phyloP scores from a whole-genome alignment of 2,888 invertebrate species.

The Loripinus fragilis region DNA sequence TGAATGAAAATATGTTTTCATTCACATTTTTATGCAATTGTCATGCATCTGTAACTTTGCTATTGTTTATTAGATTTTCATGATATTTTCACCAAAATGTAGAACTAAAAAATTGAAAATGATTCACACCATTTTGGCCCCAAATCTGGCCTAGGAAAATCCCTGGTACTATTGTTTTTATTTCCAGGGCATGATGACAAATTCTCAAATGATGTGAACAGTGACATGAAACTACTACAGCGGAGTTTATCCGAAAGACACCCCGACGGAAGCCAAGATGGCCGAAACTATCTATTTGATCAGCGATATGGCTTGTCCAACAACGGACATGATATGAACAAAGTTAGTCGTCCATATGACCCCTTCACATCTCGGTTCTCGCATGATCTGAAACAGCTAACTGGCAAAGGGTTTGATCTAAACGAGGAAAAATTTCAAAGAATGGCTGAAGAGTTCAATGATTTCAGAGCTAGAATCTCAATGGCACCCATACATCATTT shows the following conservation, averaged over 20 bases:
- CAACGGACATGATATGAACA: conserved; percentile 54
- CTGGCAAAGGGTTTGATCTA: conserved; percentile 54
- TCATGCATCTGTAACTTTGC: too few relatives aligned
- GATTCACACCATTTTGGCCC: too few relatives aligned
- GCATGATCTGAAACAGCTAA: conserved; percentile 37
- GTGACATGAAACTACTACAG: conserved; percentile 55
- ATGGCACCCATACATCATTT: conserved; percentile 15
- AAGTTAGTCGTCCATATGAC: conserved; percentile 52
- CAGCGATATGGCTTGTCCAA: conserved; percentile 56
- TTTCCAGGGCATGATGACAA: conserved; percentile 22
- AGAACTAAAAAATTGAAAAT: too few relatives aligned
- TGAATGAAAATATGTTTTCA: too few relatives aligned
- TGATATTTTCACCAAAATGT: too few relatives aligned
- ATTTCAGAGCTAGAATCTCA: conserved; percentile 35
- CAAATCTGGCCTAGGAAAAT: too few relatives aligned
- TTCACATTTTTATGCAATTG: too few relatives aligned
- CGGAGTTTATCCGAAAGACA: conserved; percentile 51
- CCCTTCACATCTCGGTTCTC: conserved; percentile 53
- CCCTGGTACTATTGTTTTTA: too few relatives aligned
- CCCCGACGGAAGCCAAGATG: conserved; percentile 42
- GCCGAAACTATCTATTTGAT: conserved; percentile 41
- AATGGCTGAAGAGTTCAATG: conserved; percentile 62
- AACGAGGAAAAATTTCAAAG: conserved; percentile 56
- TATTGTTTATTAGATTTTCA: too few relatives aligned
- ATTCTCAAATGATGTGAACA: conserved; percentile 31